phyloP scores from a whole-genome alignment of 2,797 vertebrate species.

The Periparus ater region DNA sequence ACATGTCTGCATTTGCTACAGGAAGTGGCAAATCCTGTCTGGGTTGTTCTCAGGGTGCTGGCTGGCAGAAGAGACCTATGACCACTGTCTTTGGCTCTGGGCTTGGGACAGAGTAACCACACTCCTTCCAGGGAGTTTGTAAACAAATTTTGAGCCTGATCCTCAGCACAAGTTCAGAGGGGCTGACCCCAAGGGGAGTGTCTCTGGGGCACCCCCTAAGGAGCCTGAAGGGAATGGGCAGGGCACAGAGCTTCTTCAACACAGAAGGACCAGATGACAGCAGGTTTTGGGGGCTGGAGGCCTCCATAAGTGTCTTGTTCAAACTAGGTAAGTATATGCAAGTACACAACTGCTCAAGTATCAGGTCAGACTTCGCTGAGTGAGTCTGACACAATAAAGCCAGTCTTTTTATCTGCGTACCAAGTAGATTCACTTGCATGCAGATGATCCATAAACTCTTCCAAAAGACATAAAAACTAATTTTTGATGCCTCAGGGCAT shows the following conservation, averaged over 20 bases:
- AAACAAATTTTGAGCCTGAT: background rate
- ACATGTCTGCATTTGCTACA: background rate
- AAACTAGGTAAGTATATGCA: background rate
- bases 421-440: background rate
- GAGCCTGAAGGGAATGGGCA: background rate
- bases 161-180: background rate
- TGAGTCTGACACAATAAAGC: background rate
- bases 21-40: background rate
- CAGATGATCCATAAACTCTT: background rate
- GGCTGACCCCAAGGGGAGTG: rapidly evolving
- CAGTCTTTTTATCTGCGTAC: too few species aligned
- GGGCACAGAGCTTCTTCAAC: background rate
- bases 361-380: background rate
- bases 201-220: background rate
- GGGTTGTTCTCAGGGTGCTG: background rate
- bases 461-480: background rate
- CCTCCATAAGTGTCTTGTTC: background rate
- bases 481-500: background rate
- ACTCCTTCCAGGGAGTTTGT: background rate
- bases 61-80: rapidly evolving
- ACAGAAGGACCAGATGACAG: background rate
- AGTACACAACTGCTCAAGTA: background rate
- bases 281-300: background rate
- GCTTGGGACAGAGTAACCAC: background rate
- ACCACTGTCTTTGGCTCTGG: background rate